Evolutionary conservation across 1,140 invertebrate species (phyloP), one percentile per base, ranked within the genome.

Genomic region (Telenomus remus): DNA sequence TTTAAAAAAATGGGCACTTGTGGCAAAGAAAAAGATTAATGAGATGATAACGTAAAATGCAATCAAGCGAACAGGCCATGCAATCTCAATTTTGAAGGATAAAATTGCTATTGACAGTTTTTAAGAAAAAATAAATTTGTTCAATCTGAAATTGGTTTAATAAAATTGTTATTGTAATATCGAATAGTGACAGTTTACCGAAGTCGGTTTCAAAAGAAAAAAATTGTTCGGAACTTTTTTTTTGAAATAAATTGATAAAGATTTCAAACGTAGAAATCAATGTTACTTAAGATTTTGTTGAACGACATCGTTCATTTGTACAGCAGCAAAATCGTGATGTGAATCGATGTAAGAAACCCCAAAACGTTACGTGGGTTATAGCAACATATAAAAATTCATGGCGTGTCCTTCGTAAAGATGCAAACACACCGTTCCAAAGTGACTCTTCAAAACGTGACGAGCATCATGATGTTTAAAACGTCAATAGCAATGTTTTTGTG

Each of bases 401-500:
- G 56, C 78, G 59, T 63, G 55, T 65, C 63, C 65, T 73, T 57
- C 78, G 44, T 78, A 81, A 81, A 81, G 78, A 80, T 79, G 71
- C 78, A 81, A 79, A 77, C 76, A 81, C 61, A 63, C 63, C 63
- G 68, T 61, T 75, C 78, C 73, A 73, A 76, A 74, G 70, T 66
- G 61, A 74, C 76, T 66, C 63, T 53, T 78, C 60, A 51, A 64
- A 64, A 69, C 76, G 76, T 78, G 69, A 68, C 51, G 39, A 54
- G 76, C 64, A 78, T 68, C 59, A 33, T 57, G 50, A 66, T 56
- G 11, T 54, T 53, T 13, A 42, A 12, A 63, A 61, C 51, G 50
- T 60, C 55, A 59, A 60, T 70, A 54, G 66, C 56, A 46, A 61
- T 61, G 46, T 47, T 70, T 63, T 70, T n/a, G 44, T 49, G 39